Evolutionary conservation across 2,113 vertebrate species (phyloP).

Genomic region (Grus americana): DNA sequence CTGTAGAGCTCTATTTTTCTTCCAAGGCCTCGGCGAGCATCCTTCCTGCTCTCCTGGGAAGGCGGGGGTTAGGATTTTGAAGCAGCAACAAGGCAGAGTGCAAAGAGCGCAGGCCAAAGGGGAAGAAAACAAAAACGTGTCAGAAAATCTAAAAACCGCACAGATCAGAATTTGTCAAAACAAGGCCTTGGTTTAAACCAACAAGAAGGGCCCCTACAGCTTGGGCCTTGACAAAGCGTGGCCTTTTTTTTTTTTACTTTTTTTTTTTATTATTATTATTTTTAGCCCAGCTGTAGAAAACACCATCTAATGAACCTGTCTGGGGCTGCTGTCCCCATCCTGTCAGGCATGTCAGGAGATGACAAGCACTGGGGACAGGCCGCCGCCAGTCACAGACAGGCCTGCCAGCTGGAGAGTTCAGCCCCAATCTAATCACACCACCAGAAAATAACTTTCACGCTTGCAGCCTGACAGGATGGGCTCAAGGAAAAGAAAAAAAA

Average conservation of each 20-base stretch:
- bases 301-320: slow-evolving; percentile 99
- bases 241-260: slow-evolving; percentile 72
- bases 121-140: slow-evolving; percentile 81
- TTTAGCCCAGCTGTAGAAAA: slow-evolving; percentile 98
- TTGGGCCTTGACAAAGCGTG: slow-evolving; percentile 84
- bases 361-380: slow-evolving; percentile 96
- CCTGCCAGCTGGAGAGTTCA: slow-evolving; percentile 99
- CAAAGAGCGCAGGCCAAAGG: slow-evolving; percentile 84
- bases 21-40: slow-evolving; percentile 24
- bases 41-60: slow-evolving; percentile 65
- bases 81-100: slow-evolving; percentile 79
- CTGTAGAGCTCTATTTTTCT: slow-evolving; percentile 35
- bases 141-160: slow-evolving; percentile 83
- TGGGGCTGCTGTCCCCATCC: slow-evolving; percentile 97
- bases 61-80: slow-evolving; percentile 74
- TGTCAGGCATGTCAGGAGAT: slow-evolving; percentile 99
- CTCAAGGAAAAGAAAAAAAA: slow-evolving; percentile 67
- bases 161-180: slow-evolving; percentile 93
- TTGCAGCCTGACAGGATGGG: slow-evolving; percentile 89
- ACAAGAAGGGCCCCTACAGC: slow-evolving; percentile 83
- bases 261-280: slow-evolving; percentile 33
- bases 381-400: slow-evolving; percentile 97
- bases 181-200: slow-evolving; percentile 90
- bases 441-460: slow-evolving; percentile 90
- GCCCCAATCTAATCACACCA: slow-evolving; percentile 99